Percentiles rank a stretch among this genome's conserved stretches.
These are phyloP conservation scores for Brevimyrus niger DNA, from an alignment of 2,113 vertebrate species.

Conservation along the genomic window DNA sequence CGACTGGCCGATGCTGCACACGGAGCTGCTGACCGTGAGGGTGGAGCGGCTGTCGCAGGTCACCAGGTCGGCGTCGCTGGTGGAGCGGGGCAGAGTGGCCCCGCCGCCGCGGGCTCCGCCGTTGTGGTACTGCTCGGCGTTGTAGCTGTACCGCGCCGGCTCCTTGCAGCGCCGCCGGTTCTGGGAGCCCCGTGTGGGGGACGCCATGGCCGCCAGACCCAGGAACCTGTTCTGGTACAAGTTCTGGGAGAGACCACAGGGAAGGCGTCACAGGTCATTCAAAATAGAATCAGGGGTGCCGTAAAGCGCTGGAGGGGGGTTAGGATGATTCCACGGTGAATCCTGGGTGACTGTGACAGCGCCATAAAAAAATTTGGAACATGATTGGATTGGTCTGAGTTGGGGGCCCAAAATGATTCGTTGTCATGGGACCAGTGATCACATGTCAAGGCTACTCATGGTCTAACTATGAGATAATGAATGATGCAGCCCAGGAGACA, in stretches of 20 bases:
- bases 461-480: not conserved
- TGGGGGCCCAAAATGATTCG: not conserved
- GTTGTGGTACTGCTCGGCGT: slow-evolving; percentile 73
- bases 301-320: not conserved
- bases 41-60: slow-evolving; percentile 88
- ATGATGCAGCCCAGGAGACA: not conserved
- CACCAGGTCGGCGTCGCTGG: slow-evolving; percentile 88
- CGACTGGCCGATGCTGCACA: slow-evolving; percentile 81
- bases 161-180: slow-evolving; percentile 82
- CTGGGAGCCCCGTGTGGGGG: slow-evolving; percentile 82
- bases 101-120: slow-evolving; percentile 62
- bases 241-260: slow-evolving; percentile 63
- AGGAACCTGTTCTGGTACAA: slow-evolving; percentile 96
- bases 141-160: slow-evolving; percentile 76
- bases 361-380: not conserved
- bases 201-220: slow-evolving; percentile 91
- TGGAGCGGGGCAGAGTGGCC: slow-evolving; percentile 76
- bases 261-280: not conserved
- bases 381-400: not conserved
- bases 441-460: not conserved
- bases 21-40: slow-evolving; percentile 81
- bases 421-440: not conserved
- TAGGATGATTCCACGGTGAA: not conserved
- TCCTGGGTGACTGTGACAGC: not conserved
- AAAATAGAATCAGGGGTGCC: not conserved